These are phyloP conservation scores for Exephanes ischioxanthus DNA, from an alignment of 2,888 invertebrate species.

Conservation along the genomic window DNA sequence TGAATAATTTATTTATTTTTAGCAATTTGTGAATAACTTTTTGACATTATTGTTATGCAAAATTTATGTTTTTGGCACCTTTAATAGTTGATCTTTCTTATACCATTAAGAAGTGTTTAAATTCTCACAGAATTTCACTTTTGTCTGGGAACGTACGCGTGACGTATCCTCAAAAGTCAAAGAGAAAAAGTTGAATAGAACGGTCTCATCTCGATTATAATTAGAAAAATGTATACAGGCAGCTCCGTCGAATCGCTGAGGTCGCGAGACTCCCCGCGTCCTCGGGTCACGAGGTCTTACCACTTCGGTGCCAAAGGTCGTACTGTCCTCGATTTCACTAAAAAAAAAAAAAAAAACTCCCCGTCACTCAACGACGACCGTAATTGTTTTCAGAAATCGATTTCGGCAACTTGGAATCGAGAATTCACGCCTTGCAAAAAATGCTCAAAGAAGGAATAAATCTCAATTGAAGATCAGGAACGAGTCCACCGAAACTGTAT, in stretches of 20 bases:
- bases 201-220: neutral
- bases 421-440: constrained; percentile 84
- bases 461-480: constrained; percentile 71
- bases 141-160: neutral
- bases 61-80: too few relatives aligned
- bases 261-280: constrained; percentile 70
- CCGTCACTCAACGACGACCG: neutral
- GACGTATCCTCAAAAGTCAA: neutral
- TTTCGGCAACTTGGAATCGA: constrained; percentile 83
- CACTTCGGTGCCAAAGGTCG: constrained; percentile 70
- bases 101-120: too few relatives aligned
- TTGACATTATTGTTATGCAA: too few relatives aligned
- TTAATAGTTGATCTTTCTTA: too few relatives aligned
- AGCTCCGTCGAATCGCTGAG: constrained; percentile 74
- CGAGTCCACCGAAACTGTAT: constrained; percentile 34
- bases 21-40: too few relatives aligned
- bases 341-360: constrained; percentile 3
- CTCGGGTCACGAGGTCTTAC: constrained; percentile 64
- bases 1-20: too few relatives aligned
- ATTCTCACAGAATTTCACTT: too few relatives aligned
- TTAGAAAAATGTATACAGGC: constrained; percentile 61
- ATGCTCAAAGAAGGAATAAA: constrained; percentile 82
- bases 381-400: constrained; percentile 77
- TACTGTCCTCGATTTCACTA: neutral
- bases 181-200: neutral